Conservation (phyloP, 35 echinoderm and acorn worm genomes). For the Apostichopus parvimensis region DNA sequence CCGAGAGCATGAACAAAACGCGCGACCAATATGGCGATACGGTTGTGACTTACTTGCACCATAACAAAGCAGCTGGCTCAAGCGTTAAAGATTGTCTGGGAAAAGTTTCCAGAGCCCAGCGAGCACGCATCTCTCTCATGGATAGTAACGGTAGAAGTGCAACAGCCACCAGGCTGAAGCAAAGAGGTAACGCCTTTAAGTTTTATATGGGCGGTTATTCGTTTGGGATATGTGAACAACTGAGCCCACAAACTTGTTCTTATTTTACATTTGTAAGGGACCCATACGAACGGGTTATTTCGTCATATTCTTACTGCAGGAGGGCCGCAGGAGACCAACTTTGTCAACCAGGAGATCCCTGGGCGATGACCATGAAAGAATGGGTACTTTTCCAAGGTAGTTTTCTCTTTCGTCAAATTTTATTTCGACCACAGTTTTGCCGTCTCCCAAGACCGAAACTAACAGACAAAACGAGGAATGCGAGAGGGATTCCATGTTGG, state of each 20-base stretch:
- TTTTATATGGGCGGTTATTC: slow-evolving; percentile 90
- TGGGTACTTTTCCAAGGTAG: slow-evolving; percentile 93
- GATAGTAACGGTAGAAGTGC: slow-evolving; percentile 58
- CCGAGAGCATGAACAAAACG: slow-evolving; percentile 5
- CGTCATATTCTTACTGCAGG: slow-evolving; percentile 83
- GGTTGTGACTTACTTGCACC: slow-evolving; percentile 70
- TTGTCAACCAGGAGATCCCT: slow-evolving; percentile 69
- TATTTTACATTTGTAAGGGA: slow-evolving; percentile 94
- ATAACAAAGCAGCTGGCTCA: slow-evolving; percentile 93
- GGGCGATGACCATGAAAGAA: slow-evolving; percentile 69
- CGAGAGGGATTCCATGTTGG: slow-evolving; percentile 70
- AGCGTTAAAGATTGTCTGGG: slow-evolving; percentile 75
- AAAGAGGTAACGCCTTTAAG: slow-evolving; percentile 32
- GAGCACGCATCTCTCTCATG: slow-evolving; percentile 42
- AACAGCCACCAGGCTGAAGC: slow-evolving; percentile 2
- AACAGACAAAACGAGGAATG: slow-evolving; percentile 18
- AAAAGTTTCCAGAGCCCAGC: slow-evolving; percentile 32
- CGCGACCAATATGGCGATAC: not conserved
- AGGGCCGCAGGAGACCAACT: slow-evolving; percentile 81
- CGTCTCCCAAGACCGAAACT: slow-evolving; percentile 2
- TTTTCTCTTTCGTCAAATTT: slow-evolving; percentile 85
- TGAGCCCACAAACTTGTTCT: slow-evolving; percentile 62
- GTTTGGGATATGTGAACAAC: slow-evolving; percentile 85
- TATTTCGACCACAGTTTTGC: slow-evolving; percentile 82
- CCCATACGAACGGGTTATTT: slow-evolving; percentile 89